phyloP scores from a whole-genome alignment of 2,113 vertebrate species.

The Seriola rivoliana region DNA sequence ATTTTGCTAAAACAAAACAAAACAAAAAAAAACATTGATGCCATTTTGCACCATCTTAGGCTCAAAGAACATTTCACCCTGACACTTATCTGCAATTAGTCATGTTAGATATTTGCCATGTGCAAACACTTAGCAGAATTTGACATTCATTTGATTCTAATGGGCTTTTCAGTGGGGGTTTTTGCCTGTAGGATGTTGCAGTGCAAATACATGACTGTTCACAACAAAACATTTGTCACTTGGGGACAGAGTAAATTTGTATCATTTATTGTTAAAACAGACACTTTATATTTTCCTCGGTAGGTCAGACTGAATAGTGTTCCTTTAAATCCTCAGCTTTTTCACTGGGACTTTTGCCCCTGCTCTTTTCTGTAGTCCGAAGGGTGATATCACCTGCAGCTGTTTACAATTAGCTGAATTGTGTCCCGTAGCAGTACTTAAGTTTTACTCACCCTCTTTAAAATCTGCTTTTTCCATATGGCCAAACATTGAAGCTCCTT shows the following conservation, averaged over 20 bases:
- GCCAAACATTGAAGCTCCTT: slow-evolving; percentile 42
- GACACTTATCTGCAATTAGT: slow-evolving; percentile 68
- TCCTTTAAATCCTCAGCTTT: slow-evolving; percentile 45
- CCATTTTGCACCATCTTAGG: slow-evolving; percentile 55
- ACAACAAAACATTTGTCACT: slow-evolving; percentile 48
- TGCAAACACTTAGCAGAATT: slow-evolving; percentile 65
- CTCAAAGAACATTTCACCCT: slow-evolving; percentile 50
- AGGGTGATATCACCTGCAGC: slow-evolving; percentile 73
- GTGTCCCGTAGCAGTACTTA: slow-evolving; percentile 53
- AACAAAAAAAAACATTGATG: slow-evolving; percentile 9
- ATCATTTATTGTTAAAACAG: slow-evolving; percentile 60
- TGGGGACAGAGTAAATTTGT: slow-evolving; percentile 38
- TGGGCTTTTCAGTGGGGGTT: slow-evolving; percentile 63
- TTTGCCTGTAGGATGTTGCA: slow-evolving; percentile 54
- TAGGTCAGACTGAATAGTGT: background rate
- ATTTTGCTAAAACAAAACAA: slow-evolving; percentile 15
- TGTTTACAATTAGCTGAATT: slow-evolving; percentile 75
- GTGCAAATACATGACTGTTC: slow-evolving; percentile 36
- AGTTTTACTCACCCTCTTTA: slow-evolving; percentile 65
- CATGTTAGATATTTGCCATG: slow-evolving; percentile 65
- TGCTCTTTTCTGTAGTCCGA: slow-evolving; percentile 47
- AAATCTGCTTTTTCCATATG: slow-evolving; percentile 68
- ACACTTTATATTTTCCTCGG: slow-evolving; percentile 35
- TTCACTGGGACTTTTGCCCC: slow-evolving; percentile 42
- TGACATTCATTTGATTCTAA: slow-evolving; percentile 71